A percentile compares a stretch with the other conserved stretches of the same genome.
These are phyloP conservation scores for Odontomachus brunneus DNA, from an alignment of 1,140 invertebrate species.

Conservation along the genomic window DNA sequence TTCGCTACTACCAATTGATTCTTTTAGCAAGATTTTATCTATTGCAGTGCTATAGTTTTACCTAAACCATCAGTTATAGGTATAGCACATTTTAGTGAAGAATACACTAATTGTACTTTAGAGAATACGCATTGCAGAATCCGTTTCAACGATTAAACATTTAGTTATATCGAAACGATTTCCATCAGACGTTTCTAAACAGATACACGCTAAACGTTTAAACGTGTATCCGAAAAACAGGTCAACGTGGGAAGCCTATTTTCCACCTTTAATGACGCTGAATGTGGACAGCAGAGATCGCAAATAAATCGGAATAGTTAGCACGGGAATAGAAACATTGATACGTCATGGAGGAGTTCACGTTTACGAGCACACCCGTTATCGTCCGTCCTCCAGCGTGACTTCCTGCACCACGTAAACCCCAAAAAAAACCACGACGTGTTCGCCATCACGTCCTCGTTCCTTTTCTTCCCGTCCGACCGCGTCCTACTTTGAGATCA, in stretches of 20 bases:
- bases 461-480: conserved; percentile 48
- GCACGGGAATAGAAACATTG: conserved; percentile 43
- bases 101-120: too few species aligned
- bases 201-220: too few species aligned
- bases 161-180: too few species aligned
- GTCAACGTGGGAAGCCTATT: conserved; percentile 30
- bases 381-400: conserved; percentile 14
- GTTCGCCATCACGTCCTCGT: conserved; percentile 38
- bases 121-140: too few species aligned
- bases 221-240: too few species aligned
- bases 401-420: conserved; percentile 34
- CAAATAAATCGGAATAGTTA: conserved; percentile 25
- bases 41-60: too few species aligned
- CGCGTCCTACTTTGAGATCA: conserved; percentile 52
- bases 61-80: too few species aligned
- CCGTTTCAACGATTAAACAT: too few species aligned
- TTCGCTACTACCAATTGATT: too few species aligned
- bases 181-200: too few species aligned
- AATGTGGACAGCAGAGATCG: conserved; percentile 12
- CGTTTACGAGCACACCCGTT: conserved; percentile 59
- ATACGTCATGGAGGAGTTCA: conserved; percentile 5
- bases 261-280: conserved; percentile 28
- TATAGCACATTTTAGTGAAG: too few species aligned
- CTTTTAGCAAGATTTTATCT: too few species aligned
- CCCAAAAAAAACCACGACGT: conserved; percentile 29